phyloP scores from a whole-genome alignment of 2,797 vertebrate genomes.

The Hemitrygon akajei region DNA sequence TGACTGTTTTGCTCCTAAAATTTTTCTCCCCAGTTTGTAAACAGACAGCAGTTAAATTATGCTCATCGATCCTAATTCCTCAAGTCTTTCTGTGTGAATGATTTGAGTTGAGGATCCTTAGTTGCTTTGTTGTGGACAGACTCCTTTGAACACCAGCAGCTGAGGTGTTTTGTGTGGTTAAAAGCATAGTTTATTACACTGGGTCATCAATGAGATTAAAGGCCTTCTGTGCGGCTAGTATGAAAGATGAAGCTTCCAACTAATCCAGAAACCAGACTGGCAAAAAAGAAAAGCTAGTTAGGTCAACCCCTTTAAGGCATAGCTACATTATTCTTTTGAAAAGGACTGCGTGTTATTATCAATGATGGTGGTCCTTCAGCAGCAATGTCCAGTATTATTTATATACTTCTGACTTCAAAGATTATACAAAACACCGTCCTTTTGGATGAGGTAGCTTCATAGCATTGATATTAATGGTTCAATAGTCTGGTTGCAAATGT shows the following conservation, averaged over 20 bases:
- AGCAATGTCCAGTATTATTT: not conserved
- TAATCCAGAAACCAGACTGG: slow-evolving; percentile 6
- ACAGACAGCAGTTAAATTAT: not conserved
- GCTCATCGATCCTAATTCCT: not conserved
- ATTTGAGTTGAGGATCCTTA: not conserved
- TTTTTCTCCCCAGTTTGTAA: not conserved
- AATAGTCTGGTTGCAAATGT: not conserved
- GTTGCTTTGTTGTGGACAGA: not conserved
- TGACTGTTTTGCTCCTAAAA: not conserved
- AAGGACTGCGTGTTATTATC: slow-evolving; percentile 14
- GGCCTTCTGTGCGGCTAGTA: not conserved
- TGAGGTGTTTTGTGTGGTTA: not conserved
- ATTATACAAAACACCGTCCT: not conserved
- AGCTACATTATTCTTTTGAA: slow-evolving; percentile 38
- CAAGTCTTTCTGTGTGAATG: not conserved
- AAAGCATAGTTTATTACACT: not conserved
- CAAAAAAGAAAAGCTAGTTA: slow-evolving; percentile 41
- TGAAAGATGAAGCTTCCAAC: not conserved
- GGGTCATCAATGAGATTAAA: slow-evolving; percentile 31
- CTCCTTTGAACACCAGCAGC: not conserved
- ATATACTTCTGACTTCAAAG: not conserved
- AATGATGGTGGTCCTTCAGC: not conserved
- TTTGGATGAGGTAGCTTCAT: not conserved
- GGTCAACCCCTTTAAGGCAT: slow-evolving; percentile 46
- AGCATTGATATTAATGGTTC: not conserved